Conservation (phyloP, 1,140 invertebrate species). For the Tenebrio molitor region DNA sequence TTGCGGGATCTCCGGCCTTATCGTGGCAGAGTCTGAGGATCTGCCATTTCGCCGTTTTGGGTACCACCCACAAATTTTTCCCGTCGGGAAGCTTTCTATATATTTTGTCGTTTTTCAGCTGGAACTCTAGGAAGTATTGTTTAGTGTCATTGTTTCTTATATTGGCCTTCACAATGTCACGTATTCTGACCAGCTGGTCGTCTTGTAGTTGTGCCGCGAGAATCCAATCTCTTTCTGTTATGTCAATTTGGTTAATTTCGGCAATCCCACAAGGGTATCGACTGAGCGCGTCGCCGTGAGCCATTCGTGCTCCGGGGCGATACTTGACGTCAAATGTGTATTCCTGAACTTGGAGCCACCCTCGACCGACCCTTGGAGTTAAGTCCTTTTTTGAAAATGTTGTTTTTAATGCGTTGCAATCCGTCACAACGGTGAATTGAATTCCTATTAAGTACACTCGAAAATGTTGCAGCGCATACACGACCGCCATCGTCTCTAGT, state of each 20-base stretch:
- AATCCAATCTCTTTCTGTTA: background rate
- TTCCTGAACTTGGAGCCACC: slow-evolving; percentile 61
- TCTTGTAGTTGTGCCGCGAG: background rate
- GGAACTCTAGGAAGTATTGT: background rate
- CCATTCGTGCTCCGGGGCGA: slow-evolving; percentile 49
- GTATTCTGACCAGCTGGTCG: background rate
- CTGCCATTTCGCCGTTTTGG: background rate
- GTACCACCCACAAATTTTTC: background rate
- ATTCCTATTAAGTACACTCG: slow-evolving; percentile 56
- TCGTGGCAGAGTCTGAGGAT: background rate
- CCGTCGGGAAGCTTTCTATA: background rate
- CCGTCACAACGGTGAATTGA: slow-evolving; percentile 54
- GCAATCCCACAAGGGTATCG: slow-evolving; percentile 44
- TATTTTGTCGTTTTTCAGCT: background rate
- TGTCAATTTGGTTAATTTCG: background rate
- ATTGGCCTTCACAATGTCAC: background rate
- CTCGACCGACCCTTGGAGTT: slow-evolving; percentile 57
- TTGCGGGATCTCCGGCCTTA: background rate
- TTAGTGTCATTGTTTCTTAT: background rate
- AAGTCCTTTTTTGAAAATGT: slow-evolving; percentile 22
- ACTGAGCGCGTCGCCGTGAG: slow-evolving; percentile 59
- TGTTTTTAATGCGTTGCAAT: background rate
- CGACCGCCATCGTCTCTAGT: slow-evolving; percentile 59
- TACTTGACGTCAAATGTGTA: slow-evolving; percentile 58
- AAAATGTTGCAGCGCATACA: slow-evolving; percentile 57